These are phyloP conservation scores for Rallus limicola DNA, from an alignment of 2,113 vertebrate genomes.

Conservation along the genomic window DNA sequence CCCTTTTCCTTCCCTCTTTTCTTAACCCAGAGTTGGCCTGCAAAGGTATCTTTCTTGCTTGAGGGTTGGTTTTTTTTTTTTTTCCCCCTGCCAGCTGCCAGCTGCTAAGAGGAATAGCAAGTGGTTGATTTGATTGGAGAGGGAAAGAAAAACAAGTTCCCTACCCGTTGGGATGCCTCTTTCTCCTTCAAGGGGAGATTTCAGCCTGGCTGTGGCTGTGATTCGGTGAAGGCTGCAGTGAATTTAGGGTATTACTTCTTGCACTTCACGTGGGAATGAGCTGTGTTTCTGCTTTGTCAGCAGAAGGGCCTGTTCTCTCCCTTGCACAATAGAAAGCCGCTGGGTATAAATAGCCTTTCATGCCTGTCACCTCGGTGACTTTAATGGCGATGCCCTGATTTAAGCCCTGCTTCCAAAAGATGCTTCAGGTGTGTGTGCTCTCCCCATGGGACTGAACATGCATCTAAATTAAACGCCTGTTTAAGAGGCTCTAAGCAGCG, in stretches of 20 bases:
- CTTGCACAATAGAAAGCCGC: not conserved
- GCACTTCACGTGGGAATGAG: not conserved
- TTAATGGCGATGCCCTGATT: conserved; percentile 6
- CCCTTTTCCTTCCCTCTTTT: not conserved
- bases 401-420: not conserved
- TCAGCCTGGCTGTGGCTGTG: not conserved
- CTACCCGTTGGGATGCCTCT: accelerated
- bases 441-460: not conserved
- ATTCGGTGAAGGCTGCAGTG: not conserved
- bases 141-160: not conserved
- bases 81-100: not conserved
- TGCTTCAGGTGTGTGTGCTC: not conserved
- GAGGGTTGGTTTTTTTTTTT: no score
- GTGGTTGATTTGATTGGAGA: not conserved
- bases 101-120: not conserved
- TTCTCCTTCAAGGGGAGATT: not conserved
- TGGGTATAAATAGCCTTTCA: conserved; percentile 41
- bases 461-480: not conserved
- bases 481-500: not conserved
- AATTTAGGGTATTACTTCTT: not conserved
- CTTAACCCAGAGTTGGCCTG: not conserved
- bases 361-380: conserved; percentile 17
- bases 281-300: conserved; percentile 23
- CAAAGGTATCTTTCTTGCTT: not conserved
- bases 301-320: conserved; percentile 17